phyloP scores from a whole-genome alignment of 1,140 invertebrate species.

The Rhopalosiphum maidis region DNA sequence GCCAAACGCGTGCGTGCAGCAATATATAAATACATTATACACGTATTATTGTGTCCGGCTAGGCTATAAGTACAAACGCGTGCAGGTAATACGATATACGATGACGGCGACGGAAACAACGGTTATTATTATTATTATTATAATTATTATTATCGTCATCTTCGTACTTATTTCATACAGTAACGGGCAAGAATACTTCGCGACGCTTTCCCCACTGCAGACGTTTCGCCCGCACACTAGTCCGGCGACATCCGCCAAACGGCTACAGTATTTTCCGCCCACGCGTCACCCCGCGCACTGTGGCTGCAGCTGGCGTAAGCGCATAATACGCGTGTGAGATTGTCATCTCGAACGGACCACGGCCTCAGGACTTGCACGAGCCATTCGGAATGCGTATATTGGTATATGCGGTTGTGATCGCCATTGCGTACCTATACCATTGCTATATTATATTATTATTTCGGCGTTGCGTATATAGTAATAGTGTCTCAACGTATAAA shows the following conservation, averaged over 20 bases:
- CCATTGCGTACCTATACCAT: neutral
- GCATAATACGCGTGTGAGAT: neutral
- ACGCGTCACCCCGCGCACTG: neutral
- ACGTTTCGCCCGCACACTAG: neutral
- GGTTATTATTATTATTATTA: too few species aligned
- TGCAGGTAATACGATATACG: neutral
- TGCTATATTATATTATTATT: neutral
- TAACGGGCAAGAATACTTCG: neutral
- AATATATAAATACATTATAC: neutral
- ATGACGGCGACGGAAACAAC: neutral
- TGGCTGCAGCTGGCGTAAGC: neutral
- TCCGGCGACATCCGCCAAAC: neutral
- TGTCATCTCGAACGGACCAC: neutral
- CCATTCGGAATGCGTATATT: slow-evolving; percentile 16
- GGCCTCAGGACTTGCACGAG: slow-evolving; percentile 27
- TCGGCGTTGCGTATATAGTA: neutral
- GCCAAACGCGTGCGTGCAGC: neutral
- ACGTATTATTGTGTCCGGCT: neutral
- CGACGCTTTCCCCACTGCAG: neutral
- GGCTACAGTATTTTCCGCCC: neutral
- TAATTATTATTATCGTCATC: neutral
- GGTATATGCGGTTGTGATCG: neutral
- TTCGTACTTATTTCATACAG: neutral
- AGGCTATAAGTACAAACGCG: neutral
- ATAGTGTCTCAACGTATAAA: neutral